phyloP scores from a whole-genome alignment of 2,113 vertebrate genomes.

The Thryonomys swinderianus region DNA sequence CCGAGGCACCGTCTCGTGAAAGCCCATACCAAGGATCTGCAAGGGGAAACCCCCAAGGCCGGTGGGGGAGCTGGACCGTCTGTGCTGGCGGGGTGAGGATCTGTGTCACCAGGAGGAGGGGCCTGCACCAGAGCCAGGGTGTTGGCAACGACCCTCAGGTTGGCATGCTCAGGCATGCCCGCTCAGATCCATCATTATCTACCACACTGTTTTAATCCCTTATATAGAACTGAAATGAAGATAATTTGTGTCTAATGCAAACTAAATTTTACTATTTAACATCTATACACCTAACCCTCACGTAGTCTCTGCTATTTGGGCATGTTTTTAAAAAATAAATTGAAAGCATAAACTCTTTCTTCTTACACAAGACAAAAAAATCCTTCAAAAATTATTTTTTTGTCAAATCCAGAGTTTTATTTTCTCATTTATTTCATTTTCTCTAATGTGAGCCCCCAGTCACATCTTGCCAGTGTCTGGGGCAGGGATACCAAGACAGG shows the following conservation, averaged over 20 bases:
- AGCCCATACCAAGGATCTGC: not conserved
- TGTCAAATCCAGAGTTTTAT: not conserved
- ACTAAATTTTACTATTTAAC: slow-evolving; percentile 42
- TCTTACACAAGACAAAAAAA: slow-evolving; percentile 8
- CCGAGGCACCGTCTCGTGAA: not conserved
- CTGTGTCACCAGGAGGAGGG: not conserved
- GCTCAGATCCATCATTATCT: not conserved
- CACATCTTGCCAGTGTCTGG: not conserved
- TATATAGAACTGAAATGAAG: slow-evolving; percentile 41
- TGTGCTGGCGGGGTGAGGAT: not conserved
- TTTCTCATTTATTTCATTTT: not conserved
- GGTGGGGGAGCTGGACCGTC: not conserved
- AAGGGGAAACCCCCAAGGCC: not conserved
- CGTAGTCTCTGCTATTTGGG: not conserved
- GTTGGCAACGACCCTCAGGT: not conserved
- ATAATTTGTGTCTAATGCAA: not conserved
- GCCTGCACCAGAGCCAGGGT: not conserved
- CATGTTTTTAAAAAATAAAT: not conserved
- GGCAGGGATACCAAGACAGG: not conserved
- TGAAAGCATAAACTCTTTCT: slow-evolving; percentile 23
- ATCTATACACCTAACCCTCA: slow-evolving; percentile 10
- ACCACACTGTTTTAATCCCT: slow-evolving; percentile 3
- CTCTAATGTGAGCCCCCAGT: not conserved
- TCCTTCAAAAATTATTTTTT: slow-evolving; percentile 36
- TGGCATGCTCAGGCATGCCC: not conserved